Conservation (phyloP, 2,888 invertebrate species). For the Horisme vitalbata region DNA sequence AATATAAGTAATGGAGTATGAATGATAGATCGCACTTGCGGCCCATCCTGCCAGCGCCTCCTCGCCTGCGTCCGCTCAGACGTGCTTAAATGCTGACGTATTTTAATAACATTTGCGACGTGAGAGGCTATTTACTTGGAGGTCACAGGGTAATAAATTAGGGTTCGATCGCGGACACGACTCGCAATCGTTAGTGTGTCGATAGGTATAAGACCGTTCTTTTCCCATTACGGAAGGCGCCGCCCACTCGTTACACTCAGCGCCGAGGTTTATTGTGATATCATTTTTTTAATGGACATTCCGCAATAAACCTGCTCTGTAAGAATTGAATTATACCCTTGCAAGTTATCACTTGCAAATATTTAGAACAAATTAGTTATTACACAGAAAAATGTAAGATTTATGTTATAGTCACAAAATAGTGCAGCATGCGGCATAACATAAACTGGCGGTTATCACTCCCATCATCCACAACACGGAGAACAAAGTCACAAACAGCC, state of each 20-base stretch:
- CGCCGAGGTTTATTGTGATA: slow-evolving; percentile 34
- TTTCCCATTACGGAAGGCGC: slow-evolving; percentile 54
- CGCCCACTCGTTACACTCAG: slow-evolving; percentile 32
- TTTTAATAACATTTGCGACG: slow-evolving; percentile 80
- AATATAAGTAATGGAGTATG: slow-evolving; percentile 83
- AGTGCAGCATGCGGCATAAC: slow-evolving; percentile 31
- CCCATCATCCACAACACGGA: slow-evolving; percentile 55
- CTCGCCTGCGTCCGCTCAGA: slow-evolving; percentile 39
- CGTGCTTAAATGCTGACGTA: slow-evolving; percentile 79
- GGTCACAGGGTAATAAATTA: slow-evolving; percentile 75
- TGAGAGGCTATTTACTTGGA: slow-evolving; percentile 79
- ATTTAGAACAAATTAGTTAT: slow-evolving; percentile 7
- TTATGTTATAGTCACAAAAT: slow-evolving; percentile 13
- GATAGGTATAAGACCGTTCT: slow-evolving; percentile 67
- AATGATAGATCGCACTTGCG: slow-evolving; percentile 78
- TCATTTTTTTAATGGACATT: slow-evolving; percentile 31
- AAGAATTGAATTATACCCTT: slow-evolving; percentile 1
- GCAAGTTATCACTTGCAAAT: slow-evolving; percentile 3
- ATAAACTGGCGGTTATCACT: slow-evolving; percentile 46
- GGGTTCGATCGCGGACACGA: slow-evolving; percentile 74
- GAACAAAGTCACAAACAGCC: slow-evolving; percentile 64
- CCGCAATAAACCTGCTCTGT: slow-evolving; percentile 18
- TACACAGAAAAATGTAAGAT: slow-evolving; percentile 19
- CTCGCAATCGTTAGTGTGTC: slow-evolving; percentile 68
- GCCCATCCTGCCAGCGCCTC: slow-evolving; percentile 45